phyloP scores from a whole-genome alignment of 2,113 vertebrate genomes.

The Corapipo altera region DNA sequence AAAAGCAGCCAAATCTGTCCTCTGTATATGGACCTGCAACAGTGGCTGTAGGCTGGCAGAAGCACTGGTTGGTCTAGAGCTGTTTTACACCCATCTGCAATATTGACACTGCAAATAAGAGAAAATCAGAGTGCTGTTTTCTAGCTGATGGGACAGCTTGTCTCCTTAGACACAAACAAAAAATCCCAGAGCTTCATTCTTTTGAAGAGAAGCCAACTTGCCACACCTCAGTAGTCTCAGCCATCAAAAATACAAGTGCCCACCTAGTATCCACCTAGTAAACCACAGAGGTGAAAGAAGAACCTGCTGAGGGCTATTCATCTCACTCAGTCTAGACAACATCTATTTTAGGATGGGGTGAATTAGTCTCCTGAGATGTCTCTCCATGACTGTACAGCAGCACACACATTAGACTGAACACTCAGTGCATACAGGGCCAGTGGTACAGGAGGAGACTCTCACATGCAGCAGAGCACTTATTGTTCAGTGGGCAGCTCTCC shows the following conservation, averaged over 20 bases:
- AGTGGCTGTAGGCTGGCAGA: background rate
- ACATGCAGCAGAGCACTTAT: background rate
- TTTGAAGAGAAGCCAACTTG: background rate
- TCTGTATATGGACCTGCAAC: background rate
- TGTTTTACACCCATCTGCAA: background rate
- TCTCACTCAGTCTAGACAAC: background rate
- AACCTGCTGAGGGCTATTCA: background rate
- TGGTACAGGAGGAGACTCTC: background rate
- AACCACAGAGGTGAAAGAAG: background rate
- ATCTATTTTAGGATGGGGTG: background rate
- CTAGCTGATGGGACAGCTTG: background rate
- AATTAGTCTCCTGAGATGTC: background rate
- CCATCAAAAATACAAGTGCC: background rate
- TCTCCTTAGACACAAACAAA: background rate
- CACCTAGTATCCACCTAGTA: background rate
- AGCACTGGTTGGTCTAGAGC: background rate
- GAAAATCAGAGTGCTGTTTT: background rate
- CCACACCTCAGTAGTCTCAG: background rate
- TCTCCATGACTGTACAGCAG: background rate
- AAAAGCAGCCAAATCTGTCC: background rate
- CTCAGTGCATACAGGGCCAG: fast-evolving
- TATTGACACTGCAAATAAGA: background rate
- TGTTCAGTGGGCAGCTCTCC: background rate
- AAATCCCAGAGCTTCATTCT: background rate
- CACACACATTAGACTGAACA: background rate